Conservation (phyloP, 2,797 vertebrate genomes). For the Trichosurus vulpecula region DNA sequence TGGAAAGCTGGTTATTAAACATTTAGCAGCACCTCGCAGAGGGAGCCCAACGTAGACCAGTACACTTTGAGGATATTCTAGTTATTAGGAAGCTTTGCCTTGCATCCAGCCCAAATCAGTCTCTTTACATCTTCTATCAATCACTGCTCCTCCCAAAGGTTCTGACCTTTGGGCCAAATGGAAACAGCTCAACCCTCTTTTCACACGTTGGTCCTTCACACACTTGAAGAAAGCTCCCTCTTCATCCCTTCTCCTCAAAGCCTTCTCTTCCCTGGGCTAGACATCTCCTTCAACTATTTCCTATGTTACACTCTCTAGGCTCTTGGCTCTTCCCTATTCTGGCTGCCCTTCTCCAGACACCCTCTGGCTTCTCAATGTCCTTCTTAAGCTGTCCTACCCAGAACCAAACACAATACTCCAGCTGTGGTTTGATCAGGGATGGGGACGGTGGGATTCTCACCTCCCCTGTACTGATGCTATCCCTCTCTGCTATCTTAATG, state of each 20-base stretch:
- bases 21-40: background rate
- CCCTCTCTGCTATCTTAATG: background rate
- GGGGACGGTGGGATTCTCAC: background rate
- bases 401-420: background rate
- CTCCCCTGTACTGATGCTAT: background rate
- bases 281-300: background rate
- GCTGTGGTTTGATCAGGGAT: background rate
- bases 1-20: background rate
- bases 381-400: background rate
- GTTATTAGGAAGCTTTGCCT: background rate
- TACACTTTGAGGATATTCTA: background rate
- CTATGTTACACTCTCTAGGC: background rate
- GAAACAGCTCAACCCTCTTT: background rate
- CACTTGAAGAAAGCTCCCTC: background rate
- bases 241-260: background rate
- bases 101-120: background rate
- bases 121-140: background rate
- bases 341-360: background rate
- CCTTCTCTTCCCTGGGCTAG: background rate
- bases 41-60: background rate
- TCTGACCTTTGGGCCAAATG: background rate
- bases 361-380: background rate
- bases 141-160: background rate
- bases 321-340: background rate
- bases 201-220: background rate